Conservation (phyloP, 2,113 vertebrate species). For the Oncorhynchus nerka region DNA sequence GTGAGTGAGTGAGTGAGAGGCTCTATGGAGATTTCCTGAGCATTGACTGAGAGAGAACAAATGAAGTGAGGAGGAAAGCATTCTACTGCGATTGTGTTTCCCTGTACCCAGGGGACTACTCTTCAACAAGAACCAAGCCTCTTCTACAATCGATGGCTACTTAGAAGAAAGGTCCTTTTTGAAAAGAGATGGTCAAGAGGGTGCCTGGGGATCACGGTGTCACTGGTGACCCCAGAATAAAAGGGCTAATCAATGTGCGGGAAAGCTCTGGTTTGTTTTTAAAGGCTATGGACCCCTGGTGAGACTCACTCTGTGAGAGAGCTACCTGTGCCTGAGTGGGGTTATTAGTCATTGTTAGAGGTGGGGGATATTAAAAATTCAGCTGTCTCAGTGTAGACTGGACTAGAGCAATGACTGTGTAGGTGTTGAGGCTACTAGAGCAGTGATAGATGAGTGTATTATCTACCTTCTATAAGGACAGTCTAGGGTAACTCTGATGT, state of each 20-base stretch:
- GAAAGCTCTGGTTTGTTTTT: neutral
- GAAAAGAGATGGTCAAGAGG: neutral
- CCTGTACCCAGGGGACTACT: neutral
- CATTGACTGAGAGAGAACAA: neutral
- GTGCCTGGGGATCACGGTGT: conserved; percentile 20
- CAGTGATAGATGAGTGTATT: too few relatives aligned
- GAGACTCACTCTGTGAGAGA: too few relatives aligned
- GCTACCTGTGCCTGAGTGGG: too few relatives aligned
- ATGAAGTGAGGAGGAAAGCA: neutral
- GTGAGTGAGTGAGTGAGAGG: too few relatives aligned
- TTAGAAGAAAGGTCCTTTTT: conserved; percentile 14
- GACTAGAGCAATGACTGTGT: too few relatives aligned
- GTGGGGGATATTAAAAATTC: too few relatives aligned
- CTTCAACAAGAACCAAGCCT: neutral
- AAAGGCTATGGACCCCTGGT: neutral
- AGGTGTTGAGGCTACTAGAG: too few relatives aligned
- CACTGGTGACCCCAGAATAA: conserved; percentile 17
- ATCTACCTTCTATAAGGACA: too few relatives aligned
- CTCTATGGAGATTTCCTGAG: neutral
- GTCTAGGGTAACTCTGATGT: too few relatives aligned
- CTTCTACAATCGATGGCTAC: conserved; percentile 17
- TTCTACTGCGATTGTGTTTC: neutral
- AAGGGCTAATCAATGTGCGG: conserved; percentile 7
- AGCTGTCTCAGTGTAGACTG: too few relatives aligned
- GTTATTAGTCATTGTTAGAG: too few relatives aligned